Evolutionary conservation across 2,888 invertebrate species (phyloP), one percentile per base, ranked within the genome.

Genomic region (Dicroscelio sp.): DNA sequence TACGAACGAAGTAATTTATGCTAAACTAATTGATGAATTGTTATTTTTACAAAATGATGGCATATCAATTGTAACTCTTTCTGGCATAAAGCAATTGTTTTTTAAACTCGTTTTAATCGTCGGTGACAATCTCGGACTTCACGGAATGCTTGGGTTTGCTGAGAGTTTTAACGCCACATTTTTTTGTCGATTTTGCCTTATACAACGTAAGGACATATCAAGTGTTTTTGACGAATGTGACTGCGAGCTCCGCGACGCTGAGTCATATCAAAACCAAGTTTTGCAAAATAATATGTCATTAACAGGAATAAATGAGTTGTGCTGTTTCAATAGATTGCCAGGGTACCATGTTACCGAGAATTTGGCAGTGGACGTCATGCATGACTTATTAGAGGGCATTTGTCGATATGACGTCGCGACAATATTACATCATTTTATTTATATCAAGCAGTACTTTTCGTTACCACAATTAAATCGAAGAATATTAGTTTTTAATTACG

Each of bases 341-440:
- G 75, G 38, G 1, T 86, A 60, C 25, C 67, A 86, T 67, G 76
- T 76, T 23, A 58, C 25, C 1, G 17, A 86, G 12, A 87, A 80
- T 67, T 38, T 31, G 12, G 25, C 35, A 10, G 85, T 78, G 1
- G 83, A 75, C 33, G 55, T 55, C 1, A 52, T 52, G 75, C 75
- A 75, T 14, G 75, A 75, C 23, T 12, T 92, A 8, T n/a, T n/a
- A n/a, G n/a, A n/a, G n/a, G n/a, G n/a, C n/a, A n/a, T n/a, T n/a
- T n/a, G n/a, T n/a, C n/a, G 90, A 33, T 93, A 93, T 35, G 92
- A 93, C 27, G 14, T 90, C 65, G 80, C 88, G 14, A 69, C 78
- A 17, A 48, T 87, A 48, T 52, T 91, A 23, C 12, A 91, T 48
- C 3, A 85, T 48, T 88, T 90, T 23, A 90, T 90, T 75, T 71